Conservation (phyloP, 1,140 invertebrate genomes). For the Pseudomyrmex sp. region DNA sequence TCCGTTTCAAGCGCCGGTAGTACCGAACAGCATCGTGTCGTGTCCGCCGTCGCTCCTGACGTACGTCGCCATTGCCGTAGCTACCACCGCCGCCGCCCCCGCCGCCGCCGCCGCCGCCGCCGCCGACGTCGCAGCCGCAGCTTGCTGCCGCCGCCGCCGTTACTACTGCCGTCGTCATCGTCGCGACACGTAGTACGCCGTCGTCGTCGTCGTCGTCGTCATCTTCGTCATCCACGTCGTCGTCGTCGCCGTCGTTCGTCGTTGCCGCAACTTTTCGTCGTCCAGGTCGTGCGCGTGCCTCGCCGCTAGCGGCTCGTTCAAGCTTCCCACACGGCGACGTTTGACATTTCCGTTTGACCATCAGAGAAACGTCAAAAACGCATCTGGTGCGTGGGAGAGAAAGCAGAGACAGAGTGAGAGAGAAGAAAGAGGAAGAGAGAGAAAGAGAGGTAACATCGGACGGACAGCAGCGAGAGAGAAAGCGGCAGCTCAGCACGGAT, state of each 20-base stretch:
- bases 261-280: constrained; percentile 53
- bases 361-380: constrained; percentile 22
- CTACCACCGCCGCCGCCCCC: constrained; percentile 48
- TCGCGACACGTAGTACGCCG: constrained; percentile 75
- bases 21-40: constrained; percentile 56
- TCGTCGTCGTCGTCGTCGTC: constrained; percentile 63
- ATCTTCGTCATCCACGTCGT: constrained; percentile 55
- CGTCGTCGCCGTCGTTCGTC: constrained; percentile 57
- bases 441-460: neutral
- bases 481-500: constrained; percentile 51
- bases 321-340: neutral
- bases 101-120: constrained; percentile 45
- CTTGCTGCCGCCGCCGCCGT: constrained; percentile 43
- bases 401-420: constrained; percentile 15
- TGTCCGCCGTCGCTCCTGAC: constrained; percentile 55
- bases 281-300: constrained; percentile 54
- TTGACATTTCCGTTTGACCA: constrained; percentile 23
- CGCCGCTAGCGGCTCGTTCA: constrained; percentile 63
- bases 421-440: constrained; percentile 20
- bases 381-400: constrained; percentile 23
- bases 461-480: constrained; percentile 8
- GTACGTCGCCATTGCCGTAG: constrained; percentile 68
- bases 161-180: constrained; percentile 67
- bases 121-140: constrained; percentile 8
- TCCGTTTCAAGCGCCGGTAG: constrained; percentile 67